Base-by-base conservation (phyloP, 2,888 invertebrate genomes). In the Athalia rosae region DNA sequence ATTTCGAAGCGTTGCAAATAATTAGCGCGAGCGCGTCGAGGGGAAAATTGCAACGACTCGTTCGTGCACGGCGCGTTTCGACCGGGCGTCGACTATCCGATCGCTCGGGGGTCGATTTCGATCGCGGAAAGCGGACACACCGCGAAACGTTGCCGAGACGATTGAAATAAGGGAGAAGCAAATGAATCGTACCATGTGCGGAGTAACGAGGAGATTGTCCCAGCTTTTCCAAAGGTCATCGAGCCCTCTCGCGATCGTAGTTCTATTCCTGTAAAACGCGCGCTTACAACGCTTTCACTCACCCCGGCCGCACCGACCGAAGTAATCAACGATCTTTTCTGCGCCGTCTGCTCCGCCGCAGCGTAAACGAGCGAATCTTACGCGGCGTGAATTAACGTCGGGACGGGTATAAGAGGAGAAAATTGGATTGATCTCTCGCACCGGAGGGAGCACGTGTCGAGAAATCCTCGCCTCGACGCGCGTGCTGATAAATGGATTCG, bases 131-230 rank as follows among this genome's bases (percentile, higher is more conserved):
- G 28, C n/a, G 15, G 53, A 13, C 11, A 28, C 15, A 11, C 5
- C 50, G 50, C 11, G 50, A 28, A 67, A 67, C 6, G 64, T 11
- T 41, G 5, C 3, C 6, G 43, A 11, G 15, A 8, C 13, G 4
- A 43, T 4, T 50, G 11, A 28, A n/a, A 53, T 41, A 50, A 41
- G 53, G 48, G 41, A 67, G 15, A 67, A 67, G 28, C 50, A 4
- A n/a, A 53, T 53, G 53, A 53, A 53, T 53, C 15, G 15, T 53
- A 8, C 53, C 4, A 53, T n/a, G 11, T 53, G 53, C 4, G 11
- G n/a, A 53, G n/a, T 67, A 67, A 67, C 67, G 41, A 48, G 53
- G 50, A 67, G 67, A 67, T 67, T 67, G 67, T 67, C 50, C 48
- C 5, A 28, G 11, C 15, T 8, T 67, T 50, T 48, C 13, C 50